Evolutionary conservation across 2,888 invertebrate species (phyloP), one percentile per base, ranked within the genome.

Genomic region (Pheosia gnoma): DNA sequence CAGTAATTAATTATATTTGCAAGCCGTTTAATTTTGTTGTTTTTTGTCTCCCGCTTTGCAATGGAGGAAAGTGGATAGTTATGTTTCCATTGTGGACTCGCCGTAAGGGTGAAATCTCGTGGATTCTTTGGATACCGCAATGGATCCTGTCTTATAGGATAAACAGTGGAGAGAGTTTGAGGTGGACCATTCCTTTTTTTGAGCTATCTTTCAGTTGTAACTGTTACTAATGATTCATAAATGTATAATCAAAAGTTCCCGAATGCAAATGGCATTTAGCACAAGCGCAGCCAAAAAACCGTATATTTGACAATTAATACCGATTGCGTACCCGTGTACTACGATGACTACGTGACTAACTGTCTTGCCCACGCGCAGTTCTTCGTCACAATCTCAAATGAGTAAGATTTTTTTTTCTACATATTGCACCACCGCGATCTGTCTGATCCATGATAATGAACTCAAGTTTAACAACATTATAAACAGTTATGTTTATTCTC

Each of bases 361-460:
- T 73, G 81, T 81, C 56, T 58, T 78, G 77, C 89, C 89, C 82
- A 89, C 89, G 83, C 88, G 74, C 70, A 80, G 81, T 81, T 84
- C 83, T 85, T 76, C 58, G 49, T 69, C 74, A 71, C 72, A 66
- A 79, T 78, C 79, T 82, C 75, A 72, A 75, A 79, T 88, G 88
- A 89, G 80, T 87, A 88, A 87, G 53, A 55, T 75, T 77, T 81
- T 82, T 80, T 83, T 75, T 76, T 61, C 68, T 67, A 71, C 62
- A 65, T 75, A 77, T 84, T 84, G 79, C 84, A 81, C 81, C 80
- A 81, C 74, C 60, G 66, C 63, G 57, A 69, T 65, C 62, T 61
- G 65, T 69, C 61, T 69, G 62, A 73, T 74, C 54, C 52, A 72
- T 63, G 63, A 67, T 76, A 73, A 75, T 75, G 79, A 82, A 67